Base-by-base conservation (phyloP, 2,113 vertebrate genomes). In the Podocnemis expansa region DNA sequence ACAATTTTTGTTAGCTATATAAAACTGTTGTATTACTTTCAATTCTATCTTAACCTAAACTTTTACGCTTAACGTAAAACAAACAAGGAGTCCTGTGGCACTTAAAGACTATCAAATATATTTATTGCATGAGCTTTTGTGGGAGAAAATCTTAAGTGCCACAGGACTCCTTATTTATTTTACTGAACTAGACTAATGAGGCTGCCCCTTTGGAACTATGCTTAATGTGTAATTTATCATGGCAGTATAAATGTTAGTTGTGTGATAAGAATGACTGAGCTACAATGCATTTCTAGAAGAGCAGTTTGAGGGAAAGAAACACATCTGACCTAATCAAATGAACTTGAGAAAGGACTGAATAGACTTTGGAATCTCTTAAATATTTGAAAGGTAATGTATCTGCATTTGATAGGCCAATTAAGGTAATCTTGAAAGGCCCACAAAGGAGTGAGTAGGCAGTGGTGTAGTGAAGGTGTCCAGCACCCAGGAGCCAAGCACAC, bases 261-360 rank as follows among this genome's bases (percentile, higher is more conserved):
- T 27, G 51, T 5, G 41, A 4, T 25, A 70, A 4, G 52, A 0
- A 4, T 0, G 56, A 11, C 5, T 63, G 2, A 84, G 5, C 7
- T 67, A 67, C 11, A 73, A 79, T 54, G n/a, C 29, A 1, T 79
- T 87, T 79, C 21, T 49, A n/a, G 49, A 85, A 88, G 70, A 9
- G 17, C 1, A 27, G 55, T 1, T 5, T 85, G 2, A 8, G 1
- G 25, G 5, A 10, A 87, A 90, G 84, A 27, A 13, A 75, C 58
- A 0, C 2, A 43, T 87, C 4, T 2, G 78, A 52, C 38, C 73
- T 75, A 22, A 12, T 6, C 41, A 85, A 49, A 21, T 12, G 38
- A 2, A 1, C 5, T 67, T 78, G 12, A 75, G 73, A 67, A 85
- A 81, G 9, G 0, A 49, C 22, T 82, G 41, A 17, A 4, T 5